A percentile compares a stretch with the other conserved stretches of the same genome.
phyloP scores from a whole-genome alignment of 2,888 invertebrate species.

The Aphidius colemani region DNA sequence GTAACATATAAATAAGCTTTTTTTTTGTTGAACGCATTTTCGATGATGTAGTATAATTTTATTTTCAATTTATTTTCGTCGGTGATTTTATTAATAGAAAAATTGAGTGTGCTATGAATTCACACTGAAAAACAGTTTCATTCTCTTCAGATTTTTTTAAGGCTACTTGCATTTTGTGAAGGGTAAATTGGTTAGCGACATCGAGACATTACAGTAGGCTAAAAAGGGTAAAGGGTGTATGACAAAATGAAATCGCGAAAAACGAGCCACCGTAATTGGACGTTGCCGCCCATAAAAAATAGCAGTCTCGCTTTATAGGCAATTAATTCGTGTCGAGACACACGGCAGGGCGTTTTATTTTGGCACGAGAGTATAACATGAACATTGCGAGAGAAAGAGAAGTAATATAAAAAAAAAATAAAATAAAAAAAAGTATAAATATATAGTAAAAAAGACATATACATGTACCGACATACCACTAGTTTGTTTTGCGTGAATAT shows the following conservation, averaged over 20 bases:
- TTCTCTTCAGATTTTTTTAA: not conserved
- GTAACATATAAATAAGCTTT: not conserved
- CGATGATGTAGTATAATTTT: constrained; percentile 4
- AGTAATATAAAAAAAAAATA: no score
- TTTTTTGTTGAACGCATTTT: not conserved
- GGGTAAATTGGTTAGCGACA: constrained; percentile 2
- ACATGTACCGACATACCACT: no score
- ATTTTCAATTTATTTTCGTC: not conserved
- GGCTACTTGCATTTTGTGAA: not conserved
- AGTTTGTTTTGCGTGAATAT: no score
- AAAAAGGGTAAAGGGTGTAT: constrained; percentile 12
- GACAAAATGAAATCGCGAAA: constrained; percentile 41
- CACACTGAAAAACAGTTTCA: not conserved
- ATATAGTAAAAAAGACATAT: no score
- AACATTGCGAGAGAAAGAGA: no score
- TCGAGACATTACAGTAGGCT: constrained; percentile 18
- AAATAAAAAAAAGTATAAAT: no score
- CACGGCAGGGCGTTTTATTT: constrained; percentile 26
- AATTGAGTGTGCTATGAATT: constrained; percentile 7
- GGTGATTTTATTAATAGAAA: constrained; percentile 14
- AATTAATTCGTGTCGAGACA: constrained; percentile 50
- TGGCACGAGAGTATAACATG: constrained; percentile 6
- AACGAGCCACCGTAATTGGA: constrained; percentile 50
- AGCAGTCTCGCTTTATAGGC: constrained; percentile 56
- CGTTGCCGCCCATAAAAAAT: constrained; percentile 51